phyloP scores from a whole-genome alignment of 2,113 vertebrate species.

The Apodemus speciosus region DNA sequence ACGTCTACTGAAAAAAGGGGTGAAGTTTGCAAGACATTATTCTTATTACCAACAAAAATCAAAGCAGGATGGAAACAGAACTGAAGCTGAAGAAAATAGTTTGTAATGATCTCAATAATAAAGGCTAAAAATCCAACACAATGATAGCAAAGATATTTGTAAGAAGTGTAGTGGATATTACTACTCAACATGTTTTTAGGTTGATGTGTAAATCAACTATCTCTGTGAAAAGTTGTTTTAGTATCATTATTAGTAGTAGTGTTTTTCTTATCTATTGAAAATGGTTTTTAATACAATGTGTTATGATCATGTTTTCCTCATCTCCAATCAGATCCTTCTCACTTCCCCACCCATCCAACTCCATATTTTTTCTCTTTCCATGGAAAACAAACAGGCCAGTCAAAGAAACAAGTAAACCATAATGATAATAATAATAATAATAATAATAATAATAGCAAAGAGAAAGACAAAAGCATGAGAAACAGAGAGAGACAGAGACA shows the following conservation, averaged over 20 bases:
- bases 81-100: neutral
- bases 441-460: neutral
- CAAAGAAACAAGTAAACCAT: neutral
- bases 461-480: neutral
- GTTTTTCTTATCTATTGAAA: neutral
- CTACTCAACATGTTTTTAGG: neutral
- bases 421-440: neutral
- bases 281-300: neutral
- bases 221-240: neutral
- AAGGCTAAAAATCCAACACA: neutral
- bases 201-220: neutral
- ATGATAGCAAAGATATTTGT: neutral
- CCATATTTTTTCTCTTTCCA: neutral
- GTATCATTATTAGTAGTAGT: neutral
- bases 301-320: neutral
- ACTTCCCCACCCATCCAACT: neutral
- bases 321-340: neutral
- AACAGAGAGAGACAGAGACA: neutral
- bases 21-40: conserved; percentile 58
- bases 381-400: neutral
- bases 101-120: conserved; percentile 1
- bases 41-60: conserved; percentile 61
- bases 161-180: no score
- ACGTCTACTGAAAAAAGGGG: conserved; percentile 53
- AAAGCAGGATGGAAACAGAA: neutral